Evolutionary conservation across 2,113 vertebrate genomes (phyloP), one percentile per base, ranked within the genome.

Genomic region (Willisornis vidua): DNA sequence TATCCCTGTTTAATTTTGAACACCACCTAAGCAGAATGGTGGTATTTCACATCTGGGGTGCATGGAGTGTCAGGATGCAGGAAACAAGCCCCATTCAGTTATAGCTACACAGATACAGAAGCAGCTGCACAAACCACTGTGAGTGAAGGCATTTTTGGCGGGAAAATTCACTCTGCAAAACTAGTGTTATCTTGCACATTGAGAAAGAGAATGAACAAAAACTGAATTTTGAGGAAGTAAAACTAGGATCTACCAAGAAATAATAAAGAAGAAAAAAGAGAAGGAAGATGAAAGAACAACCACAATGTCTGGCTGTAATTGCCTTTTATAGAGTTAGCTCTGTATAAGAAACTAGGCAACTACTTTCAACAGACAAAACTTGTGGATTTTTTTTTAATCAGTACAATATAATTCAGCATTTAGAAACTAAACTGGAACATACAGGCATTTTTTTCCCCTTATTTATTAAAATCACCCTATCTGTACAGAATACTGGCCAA

Each of bases 181-280:
- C 22, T 19, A 54, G 54, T 24, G 31, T 17, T 23, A 10, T 54
- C 57, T 80, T 86, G 57, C 1, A 3, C 68, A 92, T 59, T 10
- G 10, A 94, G 81, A 97, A 96, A 59, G 81, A 96, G 94, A 97
- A 97, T 12, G 6, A 55, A 84, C 57, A 26, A 41, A 90, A 65
- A 5, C 63, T 61, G 25, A 51, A 4, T 39, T 97, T 96, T 97
- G 78, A 91, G 96, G 97, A 98, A 98, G 78, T 73, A 94, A 95
- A 96, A 90, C 75, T 77, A 45, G 41, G 58, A 23, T 84, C 90
- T 87, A 49, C 67, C 85, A 89, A 72, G 72, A 65, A 87, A 67
- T 43, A 83, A 84, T 74, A 49, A 77, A 87, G 63, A 94, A 88
- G 61, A 23, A 70, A 86, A 90, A 93, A 66, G 93, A 96, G 96